Conservation (phyloP, 2,113 vertebrate species). For the Mobula hypostoma region DNA sequence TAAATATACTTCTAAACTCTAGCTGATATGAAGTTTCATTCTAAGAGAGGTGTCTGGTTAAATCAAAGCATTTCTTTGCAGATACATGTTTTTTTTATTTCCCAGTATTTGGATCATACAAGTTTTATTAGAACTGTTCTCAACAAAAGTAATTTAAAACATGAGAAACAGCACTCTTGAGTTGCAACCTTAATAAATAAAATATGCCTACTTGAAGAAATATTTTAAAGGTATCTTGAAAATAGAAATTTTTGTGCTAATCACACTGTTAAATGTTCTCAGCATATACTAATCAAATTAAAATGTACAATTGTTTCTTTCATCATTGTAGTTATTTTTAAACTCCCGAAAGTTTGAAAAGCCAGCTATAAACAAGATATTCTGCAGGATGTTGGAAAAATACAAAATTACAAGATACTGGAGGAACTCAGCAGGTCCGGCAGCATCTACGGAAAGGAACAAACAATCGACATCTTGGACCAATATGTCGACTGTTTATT, state of each 20-base stretch:
- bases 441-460: too few relatives aligned
- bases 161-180: neutral
- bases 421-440: too few relatives aligned
- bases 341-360: neutral
- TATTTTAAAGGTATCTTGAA: neutral
- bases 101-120: neutral
- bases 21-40: neutral
- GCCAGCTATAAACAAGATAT: too few relatives aligned
- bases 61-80: neutral
- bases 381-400: too few relatives aligned
- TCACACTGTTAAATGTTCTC: too few relatives aligned
- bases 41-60: neutral
- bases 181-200: neutral
- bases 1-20: neutral
- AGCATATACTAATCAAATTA: neutral
- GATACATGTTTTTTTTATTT: neutral
- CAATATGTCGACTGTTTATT: too few relatives aligned
- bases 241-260: neutral
- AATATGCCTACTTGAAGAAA: neutral
- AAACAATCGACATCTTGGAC: too few relatives aligned
- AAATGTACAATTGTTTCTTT: neutral
- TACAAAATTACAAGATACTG: too few relatives aligned
- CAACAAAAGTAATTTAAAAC: neutral
- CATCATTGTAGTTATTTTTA: neutral
- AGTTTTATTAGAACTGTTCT: neutral